phyloP scores from a whole-genome alignment of 2,113 vertebrate species.

The Malaclemys terrapin region DNA sequence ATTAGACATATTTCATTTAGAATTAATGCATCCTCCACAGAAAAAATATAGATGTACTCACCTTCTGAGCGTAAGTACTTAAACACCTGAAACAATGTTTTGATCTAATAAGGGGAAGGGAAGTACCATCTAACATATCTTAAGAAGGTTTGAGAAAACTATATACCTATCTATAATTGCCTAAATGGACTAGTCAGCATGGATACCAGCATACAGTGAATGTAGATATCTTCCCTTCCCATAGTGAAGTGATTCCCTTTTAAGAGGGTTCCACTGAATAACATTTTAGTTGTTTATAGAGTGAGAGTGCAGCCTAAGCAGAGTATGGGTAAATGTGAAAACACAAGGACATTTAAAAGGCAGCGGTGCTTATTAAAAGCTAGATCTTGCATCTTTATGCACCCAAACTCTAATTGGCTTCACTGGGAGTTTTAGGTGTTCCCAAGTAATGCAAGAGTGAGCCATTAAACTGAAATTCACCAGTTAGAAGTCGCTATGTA shows the following conservation, averaged over 20 bases:
- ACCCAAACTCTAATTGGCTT: background rate
- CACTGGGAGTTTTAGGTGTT: background rate
- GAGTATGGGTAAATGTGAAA: background rate
- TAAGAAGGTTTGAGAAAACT: background rate
- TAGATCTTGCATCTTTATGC: background rate
- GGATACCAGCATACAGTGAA: background rate
- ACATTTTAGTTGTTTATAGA: background rate
- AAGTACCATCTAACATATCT: background rate
- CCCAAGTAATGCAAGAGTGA: background rate
- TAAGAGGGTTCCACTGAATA: background rate
- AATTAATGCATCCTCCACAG: background rate
- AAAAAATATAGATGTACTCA: background rate
- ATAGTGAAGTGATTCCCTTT: background rate
- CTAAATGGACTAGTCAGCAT: background rate
- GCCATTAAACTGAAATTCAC: background rate
- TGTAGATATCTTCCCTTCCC: background rate
- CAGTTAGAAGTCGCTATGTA: background rate
- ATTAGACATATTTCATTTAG: background rate
- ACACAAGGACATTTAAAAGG: background rate
- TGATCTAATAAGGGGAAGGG: background rate
- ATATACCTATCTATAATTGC: background rate
- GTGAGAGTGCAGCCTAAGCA: background rate
- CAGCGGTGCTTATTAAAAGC: background rate
- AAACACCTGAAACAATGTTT: background rate
- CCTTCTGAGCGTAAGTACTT: background rate